These are phyloP conservation scores for Sus cebifrons DNA, from an alignment of 2,797 vertebrate genomes.

Conservation along the genomic window DNA sequence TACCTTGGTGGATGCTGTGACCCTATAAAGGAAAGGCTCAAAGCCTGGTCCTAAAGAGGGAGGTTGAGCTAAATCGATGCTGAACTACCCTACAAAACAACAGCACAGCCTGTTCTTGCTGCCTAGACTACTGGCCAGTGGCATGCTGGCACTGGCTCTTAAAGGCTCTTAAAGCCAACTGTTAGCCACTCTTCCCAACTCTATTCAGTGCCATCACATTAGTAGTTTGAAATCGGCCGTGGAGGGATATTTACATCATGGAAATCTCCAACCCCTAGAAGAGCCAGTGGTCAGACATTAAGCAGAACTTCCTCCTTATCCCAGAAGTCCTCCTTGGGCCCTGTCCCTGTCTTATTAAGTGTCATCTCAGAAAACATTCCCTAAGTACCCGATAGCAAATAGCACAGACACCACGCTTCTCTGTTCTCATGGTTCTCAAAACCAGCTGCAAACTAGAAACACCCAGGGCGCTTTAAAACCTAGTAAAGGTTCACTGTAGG, in stretches of 20 bases:
- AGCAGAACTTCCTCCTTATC: not conserved
- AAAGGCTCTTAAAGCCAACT: not conserved
- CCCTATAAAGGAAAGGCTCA: not conserved
- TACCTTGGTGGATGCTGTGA: not conserved
- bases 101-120: not conserved
- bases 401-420: not conserved
- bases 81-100: not conserved
- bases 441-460: not conserved
- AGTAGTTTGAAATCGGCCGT: not conserved
- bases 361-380: conserved; percentile 9
- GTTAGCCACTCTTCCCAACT: not conserved
- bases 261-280: not conserved
- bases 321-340: not conserved
- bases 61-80: not conserved
- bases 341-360: not conserved
- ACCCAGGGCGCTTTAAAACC: not conserved
- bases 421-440: not conserved
- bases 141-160: too few relatives aligned
- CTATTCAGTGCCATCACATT: not conserved
- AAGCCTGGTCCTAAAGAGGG: not conserved
- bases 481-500: not conserved
- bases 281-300: not conserved
- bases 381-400: not conserved
- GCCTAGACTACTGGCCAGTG: not conserved
- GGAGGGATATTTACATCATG: not conserved